Conservation (phyloP, 2,113 vertebrate genomes). For the Hassar affinis region DNA sequence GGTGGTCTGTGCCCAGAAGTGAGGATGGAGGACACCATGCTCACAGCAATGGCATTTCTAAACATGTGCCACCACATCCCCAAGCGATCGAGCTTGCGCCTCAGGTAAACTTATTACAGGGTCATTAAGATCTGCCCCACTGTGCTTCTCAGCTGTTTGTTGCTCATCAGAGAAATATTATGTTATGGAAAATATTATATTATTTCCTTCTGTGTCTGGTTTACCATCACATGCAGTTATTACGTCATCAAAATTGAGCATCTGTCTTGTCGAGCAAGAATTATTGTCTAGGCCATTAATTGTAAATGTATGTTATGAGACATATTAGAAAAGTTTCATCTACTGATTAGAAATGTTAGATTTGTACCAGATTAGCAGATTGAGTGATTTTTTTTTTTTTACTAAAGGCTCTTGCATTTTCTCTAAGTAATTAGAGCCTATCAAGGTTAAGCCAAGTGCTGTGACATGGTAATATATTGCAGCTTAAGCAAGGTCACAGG, state of each 20-base stretch:
- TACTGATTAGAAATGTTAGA: not conserved
- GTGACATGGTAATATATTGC: not conserved
- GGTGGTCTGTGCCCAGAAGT: constrained; percentile 67
- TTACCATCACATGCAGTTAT: not conserved
- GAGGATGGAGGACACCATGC: constrained; percentile 45
- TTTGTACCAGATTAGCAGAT: not conserved
- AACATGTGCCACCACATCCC: constrained; percentile 46
- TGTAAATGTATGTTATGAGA: not conserved
- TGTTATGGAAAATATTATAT: not conserved
- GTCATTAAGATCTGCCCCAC: not conserved
- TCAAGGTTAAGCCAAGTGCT: not conserved
- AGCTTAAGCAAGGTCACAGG: not conserved
- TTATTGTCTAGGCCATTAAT: not conserved
- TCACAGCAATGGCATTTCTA: constrained; percentile 45
- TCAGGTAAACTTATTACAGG: constrained; percentile 59
- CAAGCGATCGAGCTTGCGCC: constrained; percentile 57
- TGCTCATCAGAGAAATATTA: not conserved
- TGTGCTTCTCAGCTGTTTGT: not conserved
- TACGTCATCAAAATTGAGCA: not conserved
- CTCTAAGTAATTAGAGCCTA: not conserved
- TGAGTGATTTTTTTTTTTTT: not conserved
- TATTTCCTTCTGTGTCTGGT: not conserved
- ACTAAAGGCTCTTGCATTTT: no score
- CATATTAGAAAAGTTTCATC: not conserved
- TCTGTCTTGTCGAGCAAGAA: not conserved